phyloP scores from a whole-genome alignment of 2,113 vertebrate genomes.

The Menidia beryllina region DNA sequence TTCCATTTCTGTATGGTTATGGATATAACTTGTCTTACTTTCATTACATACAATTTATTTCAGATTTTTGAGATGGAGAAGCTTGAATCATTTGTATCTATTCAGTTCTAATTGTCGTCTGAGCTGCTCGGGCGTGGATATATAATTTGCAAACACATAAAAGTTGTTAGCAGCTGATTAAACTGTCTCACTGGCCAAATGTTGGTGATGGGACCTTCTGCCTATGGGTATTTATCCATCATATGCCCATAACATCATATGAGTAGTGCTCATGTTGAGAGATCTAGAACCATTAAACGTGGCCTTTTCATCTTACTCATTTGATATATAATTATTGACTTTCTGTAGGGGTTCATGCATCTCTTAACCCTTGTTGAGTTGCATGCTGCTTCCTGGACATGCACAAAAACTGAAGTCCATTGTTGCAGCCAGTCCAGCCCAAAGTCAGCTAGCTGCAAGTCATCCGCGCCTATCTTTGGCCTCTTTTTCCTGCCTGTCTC shows the following conservation, averaged over 20 bases:
- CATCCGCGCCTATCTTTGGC: no score
- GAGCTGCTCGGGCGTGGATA: not conserved
- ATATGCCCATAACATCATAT: slow-evolving; percentile 25
- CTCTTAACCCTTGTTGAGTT: no score
- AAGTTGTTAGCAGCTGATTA: slow-evolving; percentile 28
- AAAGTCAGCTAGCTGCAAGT: no score
- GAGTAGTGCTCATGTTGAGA: slow-evolving; percentile 8
- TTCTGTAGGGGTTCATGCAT: no score
- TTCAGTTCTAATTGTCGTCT: not conserved
- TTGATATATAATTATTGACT: not conserved
- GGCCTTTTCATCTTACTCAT: slow-evolving; percentile 26
- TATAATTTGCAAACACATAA: slow-evolving; percentile 29
- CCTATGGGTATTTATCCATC: slow-evolving; percentile 38
- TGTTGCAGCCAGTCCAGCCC: no score
- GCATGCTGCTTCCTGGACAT: no score
- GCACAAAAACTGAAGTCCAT: no score
- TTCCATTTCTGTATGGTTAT: not conserved
- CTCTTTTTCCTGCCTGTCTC: no score
- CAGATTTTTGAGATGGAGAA: not conserved
- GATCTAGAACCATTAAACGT: slow-evolving; percentile 9
- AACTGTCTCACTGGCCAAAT: slow-evolving; percentile 43
- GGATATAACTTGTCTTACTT: slow-evolving; percentile 13
- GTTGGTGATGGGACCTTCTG: slow-evolving; percentile 34
- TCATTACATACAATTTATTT: slow-evolving; percentile 28
- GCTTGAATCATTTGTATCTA: not conserved